phyloP scores from a whole-genome alignment of 2,113 vertebrate species.

The Callipepla californica region DNA sequence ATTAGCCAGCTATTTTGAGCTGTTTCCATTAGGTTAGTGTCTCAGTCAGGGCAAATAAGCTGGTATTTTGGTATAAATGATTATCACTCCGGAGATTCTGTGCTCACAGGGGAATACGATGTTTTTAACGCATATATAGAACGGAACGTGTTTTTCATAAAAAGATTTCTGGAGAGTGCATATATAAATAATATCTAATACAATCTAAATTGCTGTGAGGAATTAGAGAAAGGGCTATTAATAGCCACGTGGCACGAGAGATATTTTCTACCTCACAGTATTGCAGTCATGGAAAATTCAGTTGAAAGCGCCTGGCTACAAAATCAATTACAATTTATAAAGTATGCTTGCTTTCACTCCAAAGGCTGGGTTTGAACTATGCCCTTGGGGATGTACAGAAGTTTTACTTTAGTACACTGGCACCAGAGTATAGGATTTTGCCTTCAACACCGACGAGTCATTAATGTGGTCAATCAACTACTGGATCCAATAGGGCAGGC shows the following conservation, averaged over 20 bases:
- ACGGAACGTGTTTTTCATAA: neutral
- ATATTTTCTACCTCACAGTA: conserved; percentile 33
- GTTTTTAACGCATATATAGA: neutral
- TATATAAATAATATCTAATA: conserved; percentile 15
- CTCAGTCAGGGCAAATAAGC: neutral
- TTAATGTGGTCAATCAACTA: neutral
- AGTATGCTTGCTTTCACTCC: conserved; percentile 25
- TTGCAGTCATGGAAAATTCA: conserved; percentile 25
- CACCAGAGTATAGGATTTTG: neutral
- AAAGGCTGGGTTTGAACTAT: neutral
- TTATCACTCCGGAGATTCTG: neutral
- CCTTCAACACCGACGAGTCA: neutral
- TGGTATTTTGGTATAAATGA: neutral
- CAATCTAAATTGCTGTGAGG: conserved; percentile 7
- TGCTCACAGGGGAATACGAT: neutral
- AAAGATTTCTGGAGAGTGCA: neutral
- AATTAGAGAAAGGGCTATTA: conserved; percentile 22
- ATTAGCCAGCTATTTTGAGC: neutral
- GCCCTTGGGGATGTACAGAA: neutral
- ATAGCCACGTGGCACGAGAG: neutral
- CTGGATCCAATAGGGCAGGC: neutral
- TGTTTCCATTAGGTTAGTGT: neutral
- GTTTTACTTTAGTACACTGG: neutral
- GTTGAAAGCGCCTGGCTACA: conserved; percentile 33
- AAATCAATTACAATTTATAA: conserved; percentile 45